Percentiles rank a stretch among this genome's conserved stretches.
phyloP scores from a whole-genome alignment of 2,888 invertebrate species.

The Teleiodes luculella region DNA sequence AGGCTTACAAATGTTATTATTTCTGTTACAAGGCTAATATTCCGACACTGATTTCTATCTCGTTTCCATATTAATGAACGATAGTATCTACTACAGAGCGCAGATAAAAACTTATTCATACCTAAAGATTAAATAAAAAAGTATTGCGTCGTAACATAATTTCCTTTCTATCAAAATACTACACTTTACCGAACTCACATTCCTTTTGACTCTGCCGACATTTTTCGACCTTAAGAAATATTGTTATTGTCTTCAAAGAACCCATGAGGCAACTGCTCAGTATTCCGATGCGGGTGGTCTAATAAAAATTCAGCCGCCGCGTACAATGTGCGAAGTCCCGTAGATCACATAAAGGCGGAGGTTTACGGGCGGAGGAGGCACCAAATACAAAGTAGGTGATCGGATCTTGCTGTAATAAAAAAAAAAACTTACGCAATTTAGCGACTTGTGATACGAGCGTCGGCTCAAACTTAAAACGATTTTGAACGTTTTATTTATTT shows the following conservation, averaged over 20 bases:
- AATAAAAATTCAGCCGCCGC: slow-evolving; percentile 18
- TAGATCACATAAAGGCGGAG: slow-evolving; percentile 60
- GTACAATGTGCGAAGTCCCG: slow-evolving; percentile 33
- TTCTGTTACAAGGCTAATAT: no score
- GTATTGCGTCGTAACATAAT: not conserved
- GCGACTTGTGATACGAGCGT: not conserved
- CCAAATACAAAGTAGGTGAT: slow-evolving; percentile 47
- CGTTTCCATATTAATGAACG: no score
- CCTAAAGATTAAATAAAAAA: not conserved
- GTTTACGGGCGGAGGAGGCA: slow-evolving; percentile 49
- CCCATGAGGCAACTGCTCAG: slow-evolving; percentile 11
- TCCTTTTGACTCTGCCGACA: not conserved
- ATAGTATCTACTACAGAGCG: no score
- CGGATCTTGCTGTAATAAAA: slow-evolving; percentile 3
- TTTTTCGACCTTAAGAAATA: slow-evolving; percentile 7
- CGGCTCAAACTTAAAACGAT: no score
- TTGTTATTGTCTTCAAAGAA: slow-evolving; percentile 12
- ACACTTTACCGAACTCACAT: not conserved
- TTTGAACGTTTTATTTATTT: no score
- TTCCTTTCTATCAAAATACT: not conserved
- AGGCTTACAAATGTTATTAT: no score
- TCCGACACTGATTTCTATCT: no score
- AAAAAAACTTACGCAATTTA: not conserved
- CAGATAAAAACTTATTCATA: no score
- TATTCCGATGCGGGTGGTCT: slow-evolving; percentile 14